Conservation (phyloP, 2,797 vertebrate species). For the Sciurus carolinensis region DNA sequence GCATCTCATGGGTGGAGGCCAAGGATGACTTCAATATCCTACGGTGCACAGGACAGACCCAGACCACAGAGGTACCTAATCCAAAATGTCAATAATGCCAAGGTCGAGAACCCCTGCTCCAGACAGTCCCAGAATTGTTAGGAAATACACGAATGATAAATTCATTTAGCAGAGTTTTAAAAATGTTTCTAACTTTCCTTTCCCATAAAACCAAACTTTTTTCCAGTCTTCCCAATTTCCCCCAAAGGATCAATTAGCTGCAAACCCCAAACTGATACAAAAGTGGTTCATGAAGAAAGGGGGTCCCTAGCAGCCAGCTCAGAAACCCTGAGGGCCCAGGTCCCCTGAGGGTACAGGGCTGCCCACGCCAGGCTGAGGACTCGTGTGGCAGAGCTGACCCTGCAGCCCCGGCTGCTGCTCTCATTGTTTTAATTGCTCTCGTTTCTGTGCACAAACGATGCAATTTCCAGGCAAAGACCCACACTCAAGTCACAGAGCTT, state of each 20-base stretch:
- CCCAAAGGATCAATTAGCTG: rapidly evolving
- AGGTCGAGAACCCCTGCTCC: background rate
- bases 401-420: too few relatives aligned
- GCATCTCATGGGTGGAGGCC: too few relatives aligned
- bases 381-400: background rate
- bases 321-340: background rate
- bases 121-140: background rate
- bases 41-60: rapidly evolving
- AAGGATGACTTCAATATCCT: too few relatives aligned
- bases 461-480: background rate
- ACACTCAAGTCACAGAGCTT: background rate
- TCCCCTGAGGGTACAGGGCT: background rate
- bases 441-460: background rate
- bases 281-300: rapidly evolving
- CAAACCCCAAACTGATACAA: background rate
- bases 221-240: background rate
- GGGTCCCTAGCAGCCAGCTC: background rate
- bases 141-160: background rate
- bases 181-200: background rate
- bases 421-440: background rate
- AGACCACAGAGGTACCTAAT: too few relatives aligned
- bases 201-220: background rate
- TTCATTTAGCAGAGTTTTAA: background rate
- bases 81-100: too few relatives aligned
- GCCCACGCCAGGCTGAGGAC: rapidly evolving